Percentiles rank a stretch among this genome's conserved stretches.
phyloP scores from a whole-genome alignment of 1,140 invertebrate genomes.

The Euborellia annulipes region DNA sequence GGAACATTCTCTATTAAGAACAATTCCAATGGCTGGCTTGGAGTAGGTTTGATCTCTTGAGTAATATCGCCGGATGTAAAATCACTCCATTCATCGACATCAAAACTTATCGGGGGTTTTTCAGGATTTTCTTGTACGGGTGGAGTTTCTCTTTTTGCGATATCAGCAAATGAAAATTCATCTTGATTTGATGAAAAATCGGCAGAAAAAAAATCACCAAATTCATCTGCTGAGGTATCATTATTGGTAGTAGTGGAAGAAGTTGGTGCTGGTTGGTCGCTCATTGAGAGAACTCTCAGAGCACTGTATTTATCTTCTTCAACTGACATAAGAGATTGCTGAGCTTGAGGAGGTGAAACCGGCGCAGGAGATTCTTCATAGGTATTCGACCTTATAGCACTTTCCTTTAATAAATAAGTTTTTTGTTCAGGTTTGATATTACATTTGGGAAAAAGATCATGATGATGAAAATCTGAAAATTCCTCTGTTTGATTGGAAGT shows the following conservation, averaged over 20 bases:
- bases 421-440: conserved; percentile 25
- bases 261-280: neutral
- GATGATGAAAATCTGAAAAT: conserved; percentile 13
- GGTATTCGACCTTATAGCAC: conserved; percentile 23
- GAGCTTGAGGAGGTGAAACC: conserved; percentile 5
- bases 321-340: conserved; percentile 28
- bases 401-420: conserved; percentile 31
- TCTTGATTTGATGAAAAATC: conserved; percentile 14
- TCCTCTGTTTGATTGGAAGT: conserved; percentile 10
- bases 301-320: conserved; percentile 35
- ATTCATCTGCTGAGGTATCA: conserved; percentile 30
- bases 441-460: conserved; percentile 30
- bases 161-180: conserved; percentile 10
- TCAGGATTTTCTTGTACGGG: conserved; percentile 17
- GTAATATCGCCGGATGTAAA: conserved; percentile 20
- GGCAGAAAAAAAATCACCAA: conserved; percentile 39
- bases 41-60: conserved; percentile 8
- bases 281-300: conserved; percentile 24
- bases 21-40: too few relatives aligned
- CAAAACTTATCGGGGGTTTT: conserved; percentile 27
- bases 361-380: conserved; percentile 9
- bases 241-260: conserved; percentile 6
- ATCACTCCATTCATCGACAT: conserved; percentile 20
- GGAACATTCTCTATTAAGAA: too few relatives aligned
- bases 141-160: conserved; percentile 6